Evolutionary conservation across 2,888 invertebrate species (phyloP).

Genomic region (Glyphotaelius pellucidus): DNA sequence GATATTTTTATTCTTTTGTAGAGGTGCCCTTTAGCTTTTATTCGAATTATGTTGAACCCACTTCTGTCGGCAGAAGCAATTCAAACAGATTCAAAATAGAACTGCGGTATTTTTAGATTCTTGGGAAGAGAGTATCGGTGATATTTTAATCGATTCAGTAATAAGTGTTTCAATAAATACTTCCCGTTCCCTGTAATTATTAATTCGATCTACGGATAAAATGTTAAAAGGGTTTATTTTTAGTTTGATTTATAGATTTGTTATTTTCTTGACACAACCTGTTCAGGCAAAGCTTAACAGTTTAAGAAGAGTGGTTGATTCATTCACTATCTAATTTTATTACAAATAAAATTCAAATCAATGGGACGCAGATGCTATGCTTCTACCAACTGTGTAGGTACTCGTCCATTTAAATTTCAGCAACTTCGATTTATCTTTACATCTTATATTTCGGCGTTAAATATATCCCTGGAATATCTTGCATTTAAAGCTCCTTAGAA

Average conservation of each 20-base stretch:
- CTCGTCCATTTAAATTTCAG: no score
- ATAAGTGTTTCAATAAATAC: slow-evolving; percentile 36
- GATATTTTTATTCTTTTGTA: not conserved
- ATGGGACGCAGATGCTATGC: not conserved
- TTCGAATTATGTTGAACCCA: not conserved
- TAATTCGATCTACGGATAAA: not conserved
- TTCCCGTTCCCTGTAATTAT: slow-evolving; percentile 36
- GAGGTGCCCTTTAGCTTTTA: slow-evolving; percentile 1
- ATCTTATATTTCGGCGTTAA: not conserved
- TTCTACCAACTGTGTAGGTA: no score
- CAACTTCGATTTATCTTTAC: no score
- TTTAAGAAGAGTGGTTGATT: not conserved
- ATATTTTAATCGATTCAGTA: slow-evolving; percentile 44
- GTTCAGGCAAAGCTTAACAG: not conserved
- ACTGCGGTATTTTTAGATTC: not conserved
- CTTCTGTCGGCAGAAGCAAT: slow-evolving; percentile 24
- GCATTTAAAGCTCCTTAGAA: not conserved
- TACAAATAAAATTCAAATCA: not conserved
- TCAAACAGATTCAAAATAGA: slow-evolving; percentile 15
- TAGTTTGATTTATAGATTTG: not conserved
- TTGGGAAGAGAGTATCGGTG: not conserved
- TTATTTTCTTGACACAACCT: not conserved
- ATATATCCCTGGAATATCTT: not conserved
- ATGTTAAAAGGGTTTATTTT: not conserved
- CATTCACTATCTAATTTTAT: not conserved